phyloP scores from a whole-genome alignment of 2,113 vertebrate species.

The Bucco capensis region DNA sequence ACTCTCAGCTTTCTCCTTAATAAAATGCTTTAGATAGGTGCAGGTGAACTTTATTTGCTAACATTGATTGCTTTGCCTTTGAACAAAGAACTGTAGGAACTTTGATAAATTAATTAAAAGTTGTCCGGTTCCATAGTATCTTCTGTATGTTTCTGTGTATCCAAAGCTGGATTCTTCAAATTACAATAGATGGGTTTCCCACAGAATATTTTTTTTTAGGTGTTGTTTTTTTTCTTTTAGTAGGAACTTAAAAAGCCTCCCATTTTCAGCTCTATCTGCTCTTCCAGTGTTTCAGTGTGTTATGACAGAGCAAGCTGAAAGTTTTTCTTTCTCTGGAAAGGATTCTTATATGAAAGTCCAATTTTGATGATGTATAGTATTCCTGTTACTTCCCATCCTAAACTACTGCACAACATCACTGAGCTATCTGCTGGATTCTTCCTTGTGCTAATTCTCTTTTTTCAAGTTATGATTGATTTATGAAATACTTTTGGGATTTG shows the following conservation, averaged over 20 bases:
- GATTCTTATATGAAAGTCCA: neutral
- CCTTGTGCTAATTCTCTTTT: neutral
- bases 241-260: neutral
- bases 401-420: neutral
- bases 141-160: neutral
- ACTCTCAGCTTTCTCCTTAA: neutral
- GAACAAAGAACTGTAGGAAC: neutral
- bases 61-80: slow-evolving; percentile 4
- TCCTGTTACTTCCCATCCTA: neutral
- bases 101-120: slow-evolving; percentile 6
- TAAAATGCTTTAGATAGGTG: slow-evolving; percentile 9
- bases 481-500: neutral
- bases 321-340: neutral
- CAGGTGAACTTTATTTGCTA: slow-evolving; percentile 5
- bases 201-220: neutral
- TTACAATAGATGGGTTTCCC: neutral
- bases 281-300: neutral
- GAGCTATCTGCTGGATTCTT: neutral
- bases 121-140: neutral
- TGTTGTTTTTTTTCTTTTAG: neutral
- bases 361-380: neutral
- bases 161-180: neutral
- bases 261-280: neutral
- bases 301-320: neutral
- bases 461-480: neutral